Percentiles rank a stretch among this genome's conserved stretches.
These are phyloP conservation scores for Microplitis mediator DNA, from an alignment of 1,140 invertebrate genomes.

Conservation along the genomic window DNA sequence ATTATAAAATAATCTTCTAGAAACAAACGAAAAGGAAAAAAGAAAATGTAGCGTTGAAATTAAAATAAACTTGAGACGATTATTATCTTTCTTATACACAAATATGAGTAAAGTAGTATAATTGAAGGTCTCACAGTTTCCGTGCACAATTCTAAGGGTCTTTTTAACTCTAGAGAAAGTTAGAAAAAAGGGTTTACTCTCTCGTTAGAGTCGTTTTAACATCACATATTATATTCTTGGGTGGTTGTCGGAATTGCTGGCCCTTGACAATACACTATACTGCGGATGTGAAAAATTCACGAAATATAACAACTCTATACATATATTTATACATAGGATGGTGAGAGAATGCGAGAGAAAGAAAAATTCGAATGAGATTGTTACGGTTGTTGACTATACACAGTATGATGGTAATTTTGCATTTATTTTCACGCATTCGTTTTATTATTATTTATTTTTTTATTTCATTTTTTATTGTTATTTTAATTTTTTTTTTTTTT, in stretches of 20 bases:
- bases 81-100: too few relatives aligned
- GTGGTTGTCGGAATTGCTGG: background rate
- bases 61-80: too few relatives aligned
- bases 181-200: background rate
- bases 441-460: background rate
- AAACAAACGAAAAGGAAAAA: too few relatives aligned
- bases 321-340: constrained; percentile 2
- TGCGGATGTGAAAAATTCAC: constrained; percentile 26
- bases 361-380: constrained; percentile 11
- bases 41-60: too few relatives aligned
- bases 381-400: constrained; percentile 24
- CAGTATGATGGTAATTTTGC: constrained; percentile 24
- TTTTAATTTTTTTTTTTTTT: too few relatives aligned
- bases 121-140: constrained; percentile 24
- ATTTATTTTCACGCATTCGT: constrained; percentile 25
- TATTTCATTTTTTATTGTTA: background rate
- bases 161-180: background rate
- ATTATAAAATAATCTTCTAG: too few relatives aligned
- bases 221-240: background rate
- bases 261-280: constrained; percentile 22
- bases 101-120: constrained; percentile 3
- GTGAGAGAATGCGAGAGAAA: constrained; percentile 8
- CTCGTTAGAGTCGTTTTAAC: background rate
- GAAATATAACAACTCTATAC: constrained; percentile 10
- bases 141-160: constrained; percentile 21